Percentiles rank a stretch among this genome's conserved stretches.
Evolutionary conservation across 2,113 vertebrate species (phyloP).

Genomic region (Alouatta palliata): DNA sequence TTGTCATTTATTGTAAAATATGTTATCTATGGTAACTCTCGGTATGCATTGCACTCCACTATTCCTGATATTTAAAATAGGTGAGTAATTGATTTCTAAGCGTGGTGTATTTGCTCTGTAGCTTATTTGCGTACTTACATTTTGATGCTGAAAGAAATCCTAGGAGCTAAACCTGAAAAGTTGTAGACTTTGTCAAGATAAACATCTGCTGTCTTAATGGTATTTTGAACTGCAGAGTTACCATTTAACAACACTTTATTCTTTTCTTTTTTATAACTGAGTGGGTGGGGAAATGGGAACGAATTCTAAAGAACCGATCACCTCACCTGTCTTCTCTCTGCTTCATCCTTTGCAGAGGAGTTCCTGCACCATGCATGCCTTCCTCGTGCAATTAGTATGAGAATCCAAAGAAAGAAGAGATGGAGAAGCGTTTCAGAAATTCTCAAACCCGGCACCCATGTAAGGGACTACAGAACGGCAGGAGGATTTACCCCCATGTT

Average conservation of each 20-base stretch:
- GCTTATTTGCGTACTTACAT: constrained; percentile 68
- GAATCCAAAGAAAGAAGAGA: not conserved
- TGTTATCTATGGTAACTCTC: constrained; percentile 45
- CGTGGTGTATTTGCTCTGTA: constrained; percentile 47
- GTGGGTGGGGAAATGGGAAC: constrained; percentile 42
- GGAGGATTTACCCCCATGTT: no score
- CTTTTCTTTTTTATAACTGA: constrained; percentile 31
- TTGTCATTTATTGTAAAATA: constrained; percentile 65
- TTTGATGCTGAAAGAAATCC: constrained; percentile 67
- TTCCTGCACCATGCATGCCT: not conserved
- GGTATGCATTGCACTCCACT: constrained; percentile 11
- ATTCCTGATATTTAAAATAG: constrained; percentile 48
- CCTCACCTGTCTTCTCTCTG: not conserved
- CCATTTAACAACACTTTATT: not conserved
- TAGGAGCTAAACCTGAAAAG: constrained; percentile 68
- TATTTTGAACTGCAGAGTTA: constrained; percentile 15
- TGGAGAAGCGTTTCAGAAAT: not conserved
- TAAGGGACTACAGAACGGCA: no score
- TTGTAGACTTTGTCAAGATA: not conserved
- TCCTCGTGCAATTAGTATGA: not conserved
- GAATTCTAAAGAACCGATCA: not conserved
- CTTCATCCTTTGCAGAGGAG: not conserved
- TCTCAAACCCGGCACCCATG: not conserved
- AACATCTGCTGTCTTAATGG: no score
- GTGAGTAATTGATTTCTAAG: constrained; percentile 66